Conservation (phyloP, 2,888 invertebrate genomes). For the Helicoverpa assulta region DNA sequence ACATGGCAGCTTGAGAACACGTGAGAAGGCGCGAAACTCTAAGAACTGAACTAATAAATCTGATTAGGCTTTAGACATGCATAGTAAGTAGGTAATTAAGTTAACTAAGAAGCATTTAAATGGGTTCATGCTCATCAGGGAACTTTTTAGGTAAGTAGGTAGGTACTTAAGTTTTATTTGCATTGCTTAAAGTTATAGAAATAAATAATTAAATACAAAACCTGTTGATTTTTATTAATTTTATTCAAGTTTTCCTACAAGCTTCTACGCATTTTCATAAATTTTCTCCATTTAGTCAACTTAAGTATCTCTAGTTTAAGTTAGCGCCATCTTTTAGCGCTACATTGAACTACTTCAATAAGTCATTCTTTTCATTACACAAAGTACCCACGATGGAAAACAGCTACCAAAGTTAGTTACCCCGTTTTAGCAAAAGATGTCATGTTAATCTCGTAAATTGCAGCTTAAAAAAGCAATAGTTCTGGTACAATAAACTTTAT, state of each 20-base stretch:
- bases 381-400: no score
- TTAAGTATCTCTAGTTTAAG: neutral
- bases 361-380: neutral
- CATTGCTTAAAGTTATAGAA: no score
- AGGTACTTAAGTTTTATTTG: no score
- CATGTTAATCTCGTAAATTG: neutral
- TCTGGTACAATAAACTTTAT: slow-evolving; percentile 48
- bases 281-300: no score
- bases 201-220: no score
- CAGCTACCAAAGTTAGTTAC: no score
- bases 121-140: no score
- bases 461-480: neutral
- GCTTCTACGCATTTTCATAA: no score
- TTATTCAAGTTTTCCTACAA: neutral
- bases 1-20: neutral
- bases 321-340: slow-evolving; percentile 28
- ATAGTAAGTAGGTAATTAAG: neutral
- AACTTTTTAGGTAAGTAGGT: no score
- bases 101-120: neutral
- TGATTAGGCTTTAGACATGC: neutral
- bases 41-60: neutral
- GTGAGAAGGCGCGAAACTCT: neutral
- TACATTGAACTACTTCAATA: slow-evolving; percentile 1
- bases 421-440: slow-evolving; percentile 26
- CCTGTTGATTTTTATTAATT: neutral